A percentile compares a stretch with the other conserved stretches of the same genome.
Evolutionary conservation across 2,113 vertebrate genomes (phyloP).

Genomic region (Hippocampus comes): DNA sequence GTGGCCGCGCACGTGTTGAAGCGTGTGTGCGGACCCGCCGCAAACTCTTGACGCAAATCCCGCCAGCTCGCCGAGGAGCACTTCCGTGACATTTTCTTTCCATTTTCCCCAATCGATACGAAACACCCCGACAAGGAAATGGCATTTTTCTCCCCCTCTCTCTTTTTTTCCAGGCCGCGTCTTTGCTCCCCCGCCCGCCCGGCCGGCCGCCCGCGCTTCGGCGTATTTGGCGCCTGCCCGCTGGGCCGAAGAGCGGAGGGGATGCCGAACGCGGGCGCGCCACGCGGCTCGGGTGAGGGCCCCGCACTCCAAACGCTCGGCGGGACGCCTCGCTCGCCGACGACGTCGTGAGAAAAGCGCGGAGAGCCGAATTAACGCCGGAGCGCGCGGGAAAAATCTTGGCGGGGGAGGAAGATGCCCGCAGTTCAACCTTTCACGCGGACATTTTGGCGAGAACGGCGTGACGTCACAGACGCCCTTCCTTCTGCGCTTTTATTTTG

Average conservation of each 20-base stretch:
- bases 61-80: constrained; percentile 59
- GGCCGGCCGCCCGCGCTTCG: constrained; percentile 56
- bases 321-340: constrained; percentile 30
- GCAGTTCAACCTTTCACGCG: too few species aligned
- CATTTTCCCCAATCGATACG: constrained; percentile 80
- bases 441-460: too few species aligned
- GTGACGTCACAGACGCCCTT: too few species aligned
- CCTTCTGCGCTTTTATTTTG: too few species aligned
- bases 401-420: background rate
- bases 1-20: background rate
- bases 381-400: constrained; percentile 23
- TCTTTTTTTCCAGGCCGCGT: background rate
- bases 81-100: constrained; percentile 75
- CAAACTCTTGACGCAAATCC: constrained; percentile 79
- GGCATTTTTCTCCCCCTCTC: constrained; percentile 52
- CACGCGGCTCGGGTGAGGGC: constrained; percentile 7
- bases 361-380: constrained; percentile 11
- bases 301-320: constrained; percentile 27
- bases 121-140: constrained; percentile 79
- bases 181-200: constrained; percentile 44
- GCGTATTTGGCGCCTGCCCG: constrained; percentile 67
- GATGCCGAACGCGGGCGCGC: constrained; percentile 63
- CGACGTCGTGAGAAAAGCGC: background rate
- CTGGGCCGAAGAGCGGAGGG: constrained; percentile 72
- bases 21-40: constrained; percentile 32